Evolutionary conservation across 2,113 vertebrate genomes (phyloP).

Genomic region (Chunga burmeisteri): DNA sequence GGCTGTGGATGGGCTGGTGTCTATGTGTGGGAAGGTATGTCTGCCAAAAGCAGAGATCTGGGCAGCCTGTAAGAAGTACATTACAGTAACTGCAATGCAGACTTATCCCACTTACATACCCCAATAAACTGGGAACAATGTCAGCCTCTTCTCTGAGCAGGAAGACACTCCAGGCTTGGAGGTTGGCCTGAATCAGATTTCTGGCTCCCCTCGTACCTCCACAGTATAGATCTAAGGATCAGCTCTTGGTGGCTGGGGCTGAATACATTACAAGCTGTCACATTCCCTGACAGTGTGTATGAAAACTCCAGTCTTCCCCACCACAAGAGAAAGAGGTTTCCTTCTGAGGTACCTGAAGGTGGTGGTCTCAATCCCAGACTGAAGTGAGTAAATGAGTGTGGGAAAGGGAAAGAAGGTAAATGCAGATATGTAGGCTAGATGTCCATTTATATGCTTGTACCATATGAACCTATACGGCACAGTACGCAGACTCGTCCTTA

Average conservation of each 20-base stretch:
- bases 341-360: not conserved
- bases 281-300: not conserved
- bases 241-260: not conserved
- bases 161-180: not conserved
- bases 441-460: not conserved
- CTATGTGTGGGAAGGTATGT: not conserved
- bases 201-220: not conserved
- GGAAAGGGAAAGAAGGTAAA: not conserved
- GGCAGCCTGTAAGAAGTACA: not conserved
- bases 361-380: not conserved
- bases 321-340: not conserved
- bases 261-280: not conserved
- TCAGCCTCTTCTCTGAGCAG: not conserved
- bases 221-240: not conserved
- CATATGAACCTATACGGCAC: rapidly evolving
- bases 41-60: not conserved
- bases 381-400: not conserved
- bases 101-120: not conserved
- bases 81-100: not conserved
- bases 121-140: not conserved
- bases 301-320: not conserved
- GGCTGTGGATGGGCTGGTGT: not conserved
- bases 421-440: not conserved
- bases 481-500: not conserved
- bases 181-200: not conserved